Base-by-base conservation (phyloP, 2,113 vertebrate genomes). In the Lethenteron camtschaticum region DNA sequence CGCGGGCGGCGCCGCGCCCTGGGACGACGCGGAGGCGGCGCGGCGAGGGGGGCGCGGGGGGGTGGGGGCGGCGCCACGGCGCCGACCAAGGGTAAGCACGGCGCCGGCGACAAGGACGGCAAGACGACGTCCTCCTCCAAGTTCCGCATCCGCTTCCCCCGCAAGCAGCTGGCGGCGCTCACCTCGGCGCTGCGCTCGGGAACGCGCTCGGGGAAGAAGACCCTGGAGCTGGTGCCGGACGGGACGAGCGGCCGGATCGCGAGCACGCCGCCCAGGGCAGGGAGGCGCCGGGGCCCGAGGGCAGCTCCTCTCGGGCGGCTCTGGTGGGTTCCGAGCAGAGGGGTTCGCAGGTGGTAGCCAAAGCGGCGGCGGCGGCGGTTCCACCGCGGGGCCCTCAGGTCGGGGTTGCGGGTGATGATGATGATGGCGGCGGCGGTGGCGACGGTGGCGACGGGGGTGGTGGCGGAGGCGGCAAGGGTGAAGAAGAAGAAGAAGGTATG, bases 181-280 rank as follows among this genome's bases (percentile, higher is more conserved):
- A 9, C 76, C 10, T 74, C 75, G 69, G 74, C 73, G 12, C 72
- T 76, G 41, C 77, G 56, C 13, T 70, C 58, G 1, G 58, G 78
- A 12, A 71, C 74, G 0, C 60, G 74, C 0, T 77, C 57, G 0
- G 77, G 74, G 2, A 56, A 70, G 18, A 71, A 56, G 3, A 55
- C 68, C 10, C 24, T 71, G 8, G 75, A 60, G n/a, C 56, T 73
- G 3, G 56, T 73, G 2, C 57, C 58, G 2, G 2, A n/a, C 56
- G 16, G 69, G 20, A 71, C 57, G 70, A 73, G 0, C 41, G 41
- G 41, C 41, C 41, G 41, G 41, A 41, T 41, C 41, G 41, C 41
- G 41, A 41, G 41, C 41, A 41, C 5, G 41, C 41, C 41, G 6
- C 41, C 41, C 41, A 41, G 41, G 41, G 41, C 41, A 41, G 41